Percentiles rank a stretch among this genome's conserved stretches.
Conservation (phyloP, 2,797 vertebrate genomes). For the Enteromius fasciolatus region DNA sequence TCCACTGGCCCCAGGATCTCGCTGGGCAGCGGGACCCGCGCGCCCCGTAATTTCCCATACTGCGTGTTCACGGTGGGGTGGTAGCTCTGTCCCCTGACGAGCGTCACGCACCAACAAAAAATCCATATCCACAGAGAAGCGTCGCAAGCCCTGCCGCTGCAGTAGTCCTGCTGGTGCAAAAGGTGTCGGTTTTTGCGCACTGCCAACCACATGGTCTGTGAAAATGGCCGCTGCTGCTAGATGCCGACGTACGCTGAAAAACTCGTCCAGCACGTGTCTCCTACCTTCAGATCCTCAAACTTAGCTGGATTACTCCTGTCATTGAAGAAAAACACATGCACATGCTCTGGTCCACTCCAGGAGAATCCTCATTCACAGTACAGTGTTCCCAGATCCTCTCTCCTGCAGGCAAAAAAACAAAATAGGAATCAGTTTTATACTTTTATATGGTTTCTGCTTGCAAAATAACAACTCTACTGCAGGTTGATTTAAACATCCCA, state of each 20-base stretch:
- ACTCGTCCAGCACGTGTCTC: slow-evolving; percentile 58
- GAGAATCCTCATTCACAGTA: slow-evolving; percentile 69
- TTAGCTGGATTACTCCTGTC: slow-evolving; percentile 63
- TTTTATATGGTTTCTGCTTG: slow-evolving; percentile 63
- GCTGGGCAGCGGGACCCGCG: slow-evolving; percentile 91
- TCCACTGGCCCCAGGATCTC: slow-evolving; percentile 98
- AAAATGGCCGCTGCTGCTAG: slow-evolving; percentile 68
- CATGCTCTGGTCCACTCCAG: slow-evolving; percentile 52
- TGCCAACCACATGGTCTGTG: slow-evolving; percentile 81
- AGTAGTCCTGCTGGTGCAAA: slow-evolving; percentile 63
- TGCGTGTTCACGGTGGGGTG: slow-evolving; percentile 97
- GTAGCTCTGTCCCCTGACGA: slow-evolving; percentile 85
- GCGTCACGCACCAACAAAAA: slow-evolving; percentile 80
- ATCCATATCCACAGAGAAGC: slow-evolving; percentile 88
- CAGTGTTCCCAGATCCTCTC: slow-evolving; percentile 68
- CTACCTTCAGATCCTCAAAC: slow-evolving; percentile 55
- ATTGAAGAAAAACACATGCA: slow-evolving; percentile 59
- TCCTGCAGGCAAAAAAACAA: slow-evolving; percentile 73
- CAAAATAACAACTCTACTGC: slow-evolving; percentile 38
- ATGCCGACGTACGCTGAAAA: slow-evolving; percentile 72
- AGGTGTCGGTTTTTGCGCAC: slow-evolving; percentile 72
- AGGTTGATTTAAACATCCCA: slow-evolving; percentile 5
- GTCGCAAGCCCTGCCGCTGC: slow-evolving; percentile 53
- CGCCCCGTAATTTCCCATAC: slow-evolving; percentile 94
- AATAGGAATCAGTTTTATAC: slow-evolving; percentile 60